Conservation (phyloP, 2,113 vertebrate species). For the Stercorarius parasiticus region DNA sequence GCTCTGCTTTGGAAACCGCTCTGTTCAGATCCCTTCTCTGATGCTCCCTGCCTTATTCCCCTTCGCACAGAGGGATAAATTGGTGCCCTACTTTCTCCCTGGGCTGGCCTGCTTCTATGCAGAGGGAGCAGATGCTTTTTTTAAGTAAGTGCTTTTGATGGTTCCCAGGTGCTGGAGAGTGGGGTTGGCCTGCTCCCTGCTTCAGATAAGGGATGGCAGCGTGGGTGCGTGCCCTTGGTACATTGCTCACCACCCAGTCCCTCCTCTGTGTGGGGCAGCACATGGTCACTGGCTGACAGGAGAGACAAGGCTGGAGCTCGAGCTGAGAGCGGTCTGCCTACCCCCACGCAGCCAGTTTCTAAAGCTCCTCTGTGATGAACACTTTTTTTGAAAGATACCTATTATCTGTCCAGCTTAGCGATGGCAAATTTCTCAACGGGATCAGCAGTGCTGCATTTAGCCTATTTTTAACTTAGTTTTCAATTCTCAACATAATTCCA, state of each 20-base stretch:
- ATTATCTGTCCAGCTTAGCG: neutral
- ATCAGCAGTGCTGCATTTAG: constrained; percentile 1
- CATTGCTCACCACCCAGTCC: fast-evolving
- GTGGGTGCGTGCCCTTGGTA: fast-evolving
- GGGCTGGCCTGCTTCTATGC: fast-evolving
- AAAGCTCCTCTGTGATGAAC: neutral
- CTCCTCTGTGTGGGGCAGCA: neutral
- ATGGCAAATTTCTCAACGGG: neutral
- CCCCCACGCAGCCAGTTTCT: neutral
- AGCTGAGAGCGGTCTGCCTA: neutral
- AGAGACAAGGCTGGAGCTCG: neutral
- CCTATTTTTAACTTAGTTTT: constrained; percentile 29
- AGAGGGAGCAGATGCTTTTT: neutral
- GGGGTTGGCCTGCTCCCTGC: neutral
- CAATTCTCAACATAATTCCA: neutral
- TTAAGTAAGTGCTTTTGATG: neutral
- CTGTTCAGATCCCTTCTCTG: neutral
- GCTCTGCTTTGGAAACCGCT: neutral
- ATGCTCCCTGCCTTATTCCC: neutral
- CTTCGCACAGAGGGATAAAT: neutral
- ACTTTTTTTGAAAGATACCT: neutral
- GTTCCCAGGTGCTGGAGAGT: neutral
- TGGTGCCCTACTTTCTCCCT: neutral
- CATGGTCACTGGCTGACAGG: fast-evolving
- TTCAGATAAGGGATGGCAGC: neutral